A percentile compares a stretch with the other conserved stretches of the same genome.
These are phyloP conservation scores for Cephus sareptanus DNA, from an alignment of 2,888 invertebrate genomes.

Conservation along the genomic window DNA sequence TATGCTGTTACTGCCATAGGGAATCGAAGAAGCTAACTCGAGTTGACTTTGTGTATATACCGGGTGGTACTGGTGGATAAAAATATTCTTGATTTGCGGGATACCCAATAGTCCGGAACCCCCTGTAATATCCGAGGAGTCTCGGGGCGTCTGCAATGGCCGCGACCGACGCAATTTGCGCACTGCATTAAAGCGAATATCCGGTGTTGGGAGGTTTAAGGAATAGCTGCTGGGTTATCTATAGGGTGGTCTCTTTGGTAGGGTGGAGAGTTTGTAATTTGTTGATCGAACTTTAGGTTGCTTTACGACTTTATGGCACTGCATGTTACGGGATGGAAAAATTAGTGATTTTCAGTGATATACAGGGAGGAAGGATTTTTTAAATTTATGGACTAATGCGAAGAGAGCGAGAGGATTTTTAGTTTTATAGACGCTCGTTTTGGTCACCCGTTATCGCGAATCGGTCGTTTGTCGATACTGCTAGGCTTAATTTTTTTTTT, in stretches of 20 bases:
- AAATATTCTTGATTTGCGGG: not conserved
- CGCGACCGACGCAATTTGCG: slow-evolving; percentile 14
- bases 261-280: not conserved
- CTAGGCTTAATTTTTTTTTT: too few relatives aligned
- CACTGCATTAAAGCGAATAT: slow-evolving; percentile 22
- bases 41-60: not conserved
- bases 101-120: not conserved
- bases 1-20: not conserved
- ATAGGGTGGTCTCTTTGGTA: not conserved
- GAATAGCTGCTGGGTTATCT: not conserved
- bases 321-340: not conserved
- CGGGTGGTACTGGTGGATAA: too few relatives aligned
- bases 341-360: too few relatives aligned
- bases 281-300: not conserved
- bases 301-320: not conserved
- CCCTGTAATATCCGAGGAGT: not conserved
- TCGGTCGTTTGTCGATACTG: too few relatives aligned
- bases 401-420: too few relatives aligned
- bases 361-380: too few relatives aligned
- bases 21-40: not conserved
- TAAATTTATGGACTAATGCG: too few relatives aligned
- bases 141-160: not conserved
- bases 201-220: slow-evolving; percentile 1
- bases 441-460: too few relatives aligned
- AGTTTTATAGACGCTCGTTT: too few relatives aligned